Base-by-base conservation (phyloP, 2,888 invertebrate species). In the Megalurothrips usitatus region DNA sequence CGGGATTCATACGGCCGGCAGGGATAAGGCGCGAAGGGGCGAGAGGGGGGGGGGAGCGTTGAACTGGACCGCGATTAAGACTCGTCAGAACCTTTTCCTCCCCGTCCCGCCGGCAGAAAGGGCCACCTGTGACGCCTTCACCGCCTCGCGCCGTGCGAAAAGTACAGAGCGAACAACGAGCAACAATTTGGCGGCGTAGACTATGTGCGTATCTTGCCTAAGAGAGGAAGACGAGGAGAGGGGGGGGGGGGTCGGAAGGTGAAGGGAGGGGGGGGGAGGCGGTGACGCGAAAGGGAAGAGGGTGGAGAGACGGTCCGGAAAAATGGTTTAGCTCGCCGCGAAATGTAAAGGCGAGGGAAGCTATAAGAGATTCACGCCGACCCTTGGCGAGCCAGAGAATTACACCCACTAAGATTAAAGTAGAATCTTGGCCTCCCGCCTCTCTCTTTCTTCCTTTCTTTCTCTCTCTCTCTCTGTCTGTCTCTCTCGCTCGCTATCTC, bases 401-500 rank as follows among this genome's bases (percentile, higher is more conserved):
- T 58, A 58, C 58, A 14, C 58, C 14, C n/a, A 43, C 34, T 43
- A 43, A n/a, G 58, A 58, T 58, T 58, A 58, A 6, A 58, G 58
- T 19, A 17, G 58, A 58, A n/a, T 58, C 58, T 58, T 6, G 58
- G 14, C 3, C 58, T 14, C 14, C 14, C 26, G 11, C 26, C 23
- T 75, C 26, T 12, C 68, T 3, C 68, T 23, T 23, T 23, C 68
- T 23, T 11, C 12, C 23, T 9, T 26, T 26, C 68, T 23, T 23
- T 23, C 68, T 23, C 68, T 63, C n/a, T 63, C 63, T 63, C 63
- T 63, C 63, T 63, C 63, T 63, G 12, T 63, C 63, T 63, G 12
- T 63, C 63, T 63, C 63, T 63, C 63, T 63, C 63, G 6, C 63
- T 63, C 63, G 6, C 63, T n/a, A 23, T 23, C 23, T 11, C 23